Evolutionary conservation across 2,888 invertebrate genomes (phyloP), one percentile per base, ranked within the genome.

Genomic region (Archips xylosteana): DNA sequence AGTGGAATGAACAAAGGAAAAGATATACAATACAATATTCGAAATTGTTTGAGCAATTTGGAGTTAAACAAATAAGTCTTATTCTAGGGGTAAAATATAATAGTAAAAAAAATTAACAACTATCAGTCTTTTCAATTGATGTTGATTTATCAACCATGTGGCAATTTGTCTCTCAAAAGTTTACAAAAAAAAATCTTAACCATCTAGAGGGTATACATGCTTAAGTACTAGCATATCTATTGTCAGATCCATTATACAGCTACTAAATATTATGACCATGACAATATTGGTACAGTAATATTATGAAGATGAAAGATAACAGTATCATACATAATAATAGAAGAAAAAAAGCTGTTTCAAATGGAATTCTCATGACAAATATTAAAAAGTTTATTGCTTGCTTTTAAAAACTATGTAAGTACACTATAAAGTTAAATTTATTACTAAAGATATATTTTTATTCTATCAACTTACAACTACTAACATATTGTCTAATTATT

Each of bases 111-210:
- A 89, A 89, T 92, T 95, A 94, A 89, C 92, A 92, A 91, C 95
- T 95, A 95, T 95, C 95, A 95, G 95, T 95, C 95, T 95, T 95
- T 92, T 93, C 92, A 94, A 95, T 95, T 94, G 94, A 95, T 94
- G 94, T 93, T 92, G 91, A 89, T 90, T 77, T 92, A 89, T 92
- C 91, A 93, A 92, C 89, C 91, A 89, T 90, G 87, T 91, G 91
- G 90, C 91, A 91, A 89, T 87, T 91, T 87, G 82, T 86, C 83
- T 91, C 92, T 92, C 93, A 94, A 94, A 94, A 94, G 93, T 94
- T 94, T 94, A 94, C 94, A 94, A 93, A 89, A 87, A 49, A 59
- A 79, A 78, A 69, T 61, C 70, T 79, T 78, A 77, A 78, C 79
- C 81, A 82, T 73, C 71, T 74, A 78, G 61, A 69, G 75, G 77